phyloP scores from a whole-genome alignment of 1,140 invertebrate genomes.

The Tetraneura akinire region DNA sequence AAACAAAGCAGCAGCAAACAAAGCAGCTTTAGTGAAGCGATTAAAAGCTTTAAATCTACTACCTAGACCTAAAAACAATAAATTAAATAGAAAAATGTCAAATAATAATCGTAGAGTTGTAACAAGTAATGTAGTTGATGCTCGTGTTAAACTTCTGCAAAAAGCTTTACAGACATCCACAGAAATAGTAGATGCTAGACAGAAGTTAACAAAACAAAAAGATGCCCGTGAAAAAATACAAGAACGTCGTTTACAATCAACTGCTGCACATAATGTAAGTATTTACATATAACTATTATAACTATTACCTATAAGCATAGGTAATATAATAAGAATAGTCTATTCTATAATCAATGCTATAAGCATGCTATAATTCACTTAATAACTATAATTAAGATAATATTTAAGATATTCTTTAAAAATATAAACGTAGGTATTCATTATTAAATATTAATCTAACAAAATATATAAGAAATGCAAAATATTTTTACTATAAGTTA shows the following conservation, averaged over 20 bases:
- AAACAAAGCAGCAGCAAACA: constrained; percentile 27
- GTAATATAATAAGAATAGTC: too few relatives aligned
- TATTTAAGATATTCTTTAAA: too few relatives aligned
- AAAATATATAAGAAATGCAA: too few relatives aligned
- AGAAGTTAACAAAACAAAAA: constrained; percentile 41
- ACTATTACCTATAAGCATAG: too few relatives aligned
- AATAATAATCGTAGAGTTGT: not conserved
- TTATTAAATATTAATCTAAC: too few relatives aligned
- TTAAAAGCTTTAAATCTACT: not conserved
- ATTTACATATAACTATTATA: too few relatives aligned
- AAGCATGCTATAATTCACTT: too few relatives aligned
- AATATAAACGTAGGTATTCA: too few relatives aligned
- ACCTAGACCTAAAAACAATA: not conserved
- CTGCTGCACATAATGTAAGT: constrained; percentile 28
- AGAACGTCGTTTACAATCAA: constrained; percentile 25
- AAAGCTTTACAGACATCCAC: constrained; percentile 26
- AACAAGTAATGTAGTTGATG: constrained; percentile 20
- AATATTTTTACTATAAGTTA: too few relatives aligned
- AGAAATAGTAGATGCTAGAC: constrained; percentile 32
- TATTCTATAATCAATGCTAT: too few relatives aligned
- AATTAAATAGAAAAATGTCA: constrained; percentile 9
- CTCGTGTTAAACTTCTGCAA: constrained; percentile 34
- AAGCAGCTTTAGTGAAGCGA: constrained; percentile 6
- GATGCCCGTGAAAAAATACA: constrained; percentile 39
- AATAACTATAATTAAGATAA: too few relatives aligned